Conservation (phyloP, 2,113 vertebrate genomes). For the Chauna torquata region DNA sequence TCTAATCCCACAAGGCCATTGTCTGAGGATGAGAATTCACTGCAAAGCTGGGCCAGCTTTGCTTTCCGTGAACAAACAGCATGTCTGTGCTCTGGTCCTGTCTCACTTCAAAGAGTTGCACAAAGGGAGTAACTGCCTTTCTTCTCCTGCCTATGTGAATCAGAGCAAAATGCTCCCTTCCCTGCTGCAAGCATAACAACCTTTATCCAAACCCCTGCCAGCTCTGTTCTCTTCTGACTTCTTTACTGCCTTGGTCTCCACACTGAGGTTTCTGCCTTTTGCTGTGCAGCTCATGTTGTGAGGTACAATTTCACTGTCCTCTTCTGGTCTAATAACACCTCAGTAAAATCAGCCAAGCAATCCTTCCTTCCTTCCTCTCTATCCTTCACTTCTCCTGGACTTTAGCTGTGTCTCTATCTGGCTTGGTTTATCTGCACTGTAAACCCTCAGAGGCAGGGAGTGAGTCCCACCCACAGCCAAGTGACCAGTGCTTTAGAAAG, state of each 20-base stretch:
- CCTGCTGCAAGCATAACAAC: not conserved
- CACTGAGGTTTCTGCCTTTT: not conserved
- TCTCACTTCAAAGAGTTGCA: not conserved
- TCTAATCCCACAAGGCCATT: slow-evolving; percentile 9
- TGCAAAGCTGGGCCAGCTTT: not conserved
- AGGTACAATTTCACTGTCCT: not conserved
- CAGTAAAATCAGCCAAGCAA: not conserved
- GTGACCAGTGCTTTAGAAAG: not conserved
- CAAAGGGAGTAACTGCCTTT: not conserved
- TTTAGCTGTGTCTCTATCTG: not conserved
- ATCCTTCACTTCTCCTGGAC: not conserved
- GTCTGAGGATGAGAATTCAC: slow-evolving; percentile 25
- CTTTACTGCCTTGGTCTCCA: not conserved
- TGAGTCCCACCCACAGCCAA: not conserved
- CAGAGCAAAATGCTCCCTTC: not conserved
- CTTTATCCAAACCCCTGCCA: not conserved
- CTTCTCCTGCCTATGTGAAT: not conserved
- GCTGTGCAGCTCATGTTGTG: not conserved
- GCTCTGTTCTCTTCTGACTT: not conserved
- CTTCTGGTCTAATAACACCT: not conserved
- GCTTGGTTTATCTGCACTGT: not conserved
- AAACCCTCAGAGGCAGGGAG: not conserved
- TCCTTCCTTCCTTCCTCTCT: not conserved
- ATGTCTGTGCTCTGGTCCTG: not conserved
- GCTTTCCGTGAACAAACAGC: not conserved